Percentiles rank a stretch among this genome's conserved stretches.
These are phyloP conservation scores for Pygocentrus nattereri DNA, from an alignment of 2,797 vertebrate species.

Conservation along the genomic window DNA sequence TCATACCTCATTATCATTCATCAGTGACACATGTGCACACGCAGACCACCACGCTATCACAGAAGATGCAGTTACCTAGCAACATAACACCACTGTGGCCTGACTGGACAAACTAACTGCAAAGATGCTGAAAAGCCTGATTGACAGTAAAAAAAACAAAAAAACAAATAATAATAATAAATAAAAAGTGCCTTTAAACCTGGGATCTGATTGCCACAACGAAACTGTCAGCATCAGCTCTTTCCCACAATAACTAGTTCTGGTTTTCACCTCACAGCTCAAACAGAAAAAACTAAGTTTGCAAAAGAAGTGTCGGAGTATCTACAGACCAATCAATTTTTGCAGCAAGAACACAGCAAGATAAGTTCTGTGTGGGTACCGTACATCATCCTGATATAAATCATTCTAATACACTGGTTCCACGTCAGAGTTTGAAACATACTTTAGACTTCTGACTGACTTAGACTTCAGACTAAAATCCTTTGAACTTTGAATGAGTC, in stretches of 20 bases:
- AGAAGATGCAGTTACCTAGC: constrained; percentile 44
- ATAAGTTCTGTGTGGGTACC: neutral
- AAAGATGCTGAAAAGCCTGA: neutral
- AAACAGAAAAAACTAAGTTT: neutral
- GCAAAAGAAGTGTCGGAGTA: neutral
- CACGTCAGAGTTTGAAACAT: too few relatives aligned
- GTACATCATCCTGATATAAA: too few relatives aligned
- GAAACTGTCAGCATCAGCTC: neutral
- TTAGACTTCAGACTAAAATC: too few relatives aligned
- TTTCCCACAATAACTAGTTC: neutral
- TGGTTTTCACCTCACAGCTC: neutral
- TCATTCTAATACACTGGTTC: too few relatives aligned
- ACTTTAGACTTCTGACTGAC: too few relatives aligned
- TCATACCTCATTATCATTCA: constrained; percentile 31
- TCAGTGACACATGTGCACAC: constrained; percentile 3
- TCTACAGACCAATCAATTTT: neutral
- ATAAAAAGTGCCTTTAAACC: too few relatives aligned
- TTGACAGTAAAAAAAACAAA: neutral
- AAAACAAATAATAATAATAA: too few relatives aligned
- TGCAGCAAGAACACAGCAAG: too few relatives aligned
- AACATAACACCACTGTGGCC: constrained; percentile 45
- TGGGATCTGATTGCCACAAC: neutral
- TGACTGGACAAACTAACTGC: neutral
- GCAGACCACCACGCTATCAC: constrained; percentile 11
- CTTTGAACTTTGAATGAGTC: too few relatives aligned